Evolutionary conservation across 2,797 vertebrate species (phyloP), one percentile per base, ranked within the genome.

Genomic region (Centropyge bicolor): DNA sequence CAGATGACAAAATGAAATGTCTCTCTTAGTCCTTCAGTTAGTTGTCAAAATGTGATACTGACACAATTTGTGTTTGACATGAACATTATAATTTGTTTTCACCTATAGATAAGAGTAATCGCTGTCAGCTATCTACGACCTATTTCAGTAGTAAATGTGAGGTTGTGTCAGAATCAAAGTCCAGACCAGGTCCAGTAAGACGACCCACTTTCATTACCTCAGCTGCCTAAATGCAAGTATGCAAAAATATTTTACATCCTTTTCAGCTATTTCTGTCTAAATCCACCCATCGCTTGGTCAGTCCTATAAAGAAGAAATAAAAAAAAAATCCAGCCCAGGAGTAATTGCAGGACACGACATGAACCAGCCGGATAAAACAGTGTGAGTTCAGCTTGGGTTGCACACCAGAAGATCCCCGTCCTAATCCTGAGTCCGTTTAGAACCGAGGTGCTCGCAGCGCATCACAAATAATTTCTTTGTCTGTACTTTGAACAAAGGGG

Each of bases 381-480:
- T 49, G 6, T 7, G 5, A 57, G 54, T 76, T 85, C 56, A 78
- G 27, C 6, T 38, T 5, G 31, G n/a, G 78, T 45, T 69, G 36
- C 75, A 56, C 48, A 48, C 41, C 73, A 59, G 49, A 73, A 31
- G 57, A 67, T 69, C 49, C 24, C 1, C 0, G 10, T 66, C 54
- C 57, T 69, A 54, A 73, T 70, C 75, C 72, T 61, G 71, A 83
- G 70, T 79, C 67, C 38, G 63, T 75, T 76, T 27, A 41, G 48
- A 63, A 65, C 36, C 7, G 16, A 74, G 41, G 36, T 27, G 36
- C 57, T 84, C 55, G 60, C 48, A 69, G 62, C 56, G 70, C 76
- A 78, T 86, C 70, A 74, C 81, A 76, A 85, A 83, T 74, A 48
- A 75, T 78, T 70, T 83, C 66, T 82, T 66, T 84, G 60, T 84